Evolutionary conservation across 2,113 vertebrate genomes (phyloP), one percentile per base, ranked within the genome.

Genomic region (Paradoxurus hermaphroditus): DNA sequence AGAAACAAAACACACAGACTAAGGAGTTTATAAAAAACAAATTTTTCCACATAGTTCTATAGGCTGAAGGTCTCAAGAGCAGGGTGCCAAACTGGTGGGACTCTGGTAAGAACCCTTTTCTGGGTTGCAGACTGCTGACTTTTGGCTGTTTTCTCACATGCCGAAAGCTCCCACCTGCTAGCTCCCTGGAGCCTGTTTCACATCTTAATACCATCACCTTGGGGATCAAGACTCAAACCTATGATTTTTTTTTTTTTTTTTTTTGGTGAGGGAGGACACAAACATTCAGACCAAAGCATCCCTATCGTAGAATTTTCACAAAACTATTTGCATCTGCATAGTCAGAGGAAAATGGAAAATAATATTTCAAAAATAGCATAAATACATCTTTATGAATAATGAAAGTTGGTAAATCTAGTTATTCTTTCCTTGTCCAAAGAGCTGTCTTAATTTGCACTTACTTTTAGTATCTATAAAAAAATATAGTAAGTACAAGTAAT

Each of bases 401-500:
- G 5, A 59, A 75, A 89, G 19, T 46, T 82, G 18, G 2, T 84
- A 41, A 53, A 36, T 63, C 14, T 93, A 95, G 19, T 83, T 79
- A 62, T 65, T 72, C 77, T 86, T 77, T 18, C 15, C 29, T 41
- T 73, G 2, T 82, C 16, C 25, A 79, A 49, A 87, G 59, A 88
- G 41, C 44, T 36, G 67, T 86, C 81, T 72, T 81, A 81, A 81
- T 86, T 92, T 65, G 29, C 11, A 72, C 21, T 79, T 91, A 72
- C 21, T 79, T 91, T 90, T 9, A 90, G 6, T 95, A 81, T 95
- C 73, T 93, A 46, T 86, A 36, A 72, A 36, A 72, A 89, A 89
- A 88, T 59, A 31, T 5, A 79, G 10, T 72, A 56, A 84, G 56
- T 84, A 46, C 2, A 77, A n/a, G n/a, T n/a, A n/a, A n/a, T n/a